Base-by-base conservation (phyloP, 2,113 vertebrate species). In the Dermatemys mawii region DNA sequence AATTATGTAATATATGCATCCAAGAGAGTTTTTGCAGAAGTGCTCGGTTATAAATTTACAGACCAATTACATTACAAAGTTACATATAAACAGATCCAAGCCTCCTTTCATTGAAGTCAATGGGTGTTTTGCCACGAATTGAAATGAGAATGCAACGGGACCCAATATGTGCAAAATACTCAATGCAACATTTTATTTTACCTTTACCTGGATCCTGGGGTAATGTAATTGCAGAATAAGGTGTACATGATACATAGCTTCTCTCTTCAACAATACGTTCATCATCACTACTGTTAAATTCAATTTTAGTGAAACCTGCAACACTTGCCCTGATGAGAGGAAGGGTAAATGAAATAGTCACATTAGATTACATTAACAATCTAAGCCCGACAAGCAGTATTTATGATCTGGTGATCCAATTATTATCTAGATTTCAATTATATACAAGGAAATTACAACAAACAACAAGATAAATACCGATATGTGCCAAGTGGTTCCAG, bases 291-390 rank as follows among this genome's bases (percentile, higher is more conserved):
- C 53, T n/a, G n/a, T 16, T 92, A 86, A 97, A 97, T 48, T 11
- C 90, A 57, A 98, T 97, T 1, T 90, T 93, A 91, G 98, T 98
- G 94, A 98, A 98, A 90, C 98, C 98, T 11, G 98, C 98, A 95
- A 98, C 95, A 54, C 94, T 96, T 8, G 97, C 97, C 93, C 98
- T 98, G 95, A 1, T 8, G 41, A 95, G 48, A 94, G 78, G 35
- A 50, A 75, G 53, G 41, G 54, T 44, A 76, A 11, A n/a, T 83
- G 21, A 78, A 5, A 48, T 1, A 63, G 41, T 38, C 80, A 53
- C 1, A 8, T 89, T 51, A 93, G 19, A 81, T 1, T 48, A 35
- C 57, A 70, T 73, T 82, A 89, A 79, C 5, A 88, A 49, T 46
- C 46, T 82, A 10, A 41, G n/a, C 70, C 50, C 48, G 29, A 55